Evolutionary conservation across 2,113 vertebrate genomes (phyloP), one percentile per base, ranked within the genome.

Genomic region (Upupa epops): DNA sequence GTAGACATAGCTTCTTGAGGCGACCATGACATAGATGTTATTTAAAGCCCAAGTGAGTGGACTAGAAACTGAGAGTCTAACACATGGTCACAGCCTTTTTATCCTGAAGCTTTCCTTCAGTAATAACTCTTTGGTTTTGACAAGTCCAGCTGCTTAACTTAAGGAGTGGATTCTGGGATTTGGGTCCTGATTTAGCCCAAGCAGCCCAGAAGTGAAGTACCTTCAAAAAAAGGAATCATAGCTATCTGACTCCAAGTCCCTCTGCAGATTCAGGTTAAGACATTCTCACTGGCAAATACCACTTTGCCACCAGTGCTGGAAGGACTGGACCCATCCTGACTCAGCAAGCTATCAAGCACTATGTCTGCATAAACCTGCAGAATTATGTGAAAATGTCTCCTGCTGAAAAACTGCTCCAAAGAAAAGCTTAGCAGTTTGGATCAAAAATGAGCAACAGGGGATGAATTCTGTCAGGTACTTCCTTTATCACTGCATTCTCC

Each of bases 11-110:
- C 60, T 55, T 29, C 3, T 2, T 48, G 17, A 14, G 34, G 11
- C 0, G 1, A 71, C 17, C 2, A 3, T 34, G 29, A 34, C 8
- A 5, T 11, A 6, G 60, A 69, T 58, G 11, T 6, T 71, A 58
- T 51, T 82, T 55, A 84, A 45, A 76, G 28, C 6, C 8, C 36
- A 31, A 3, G 7, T 40, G 21, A 74, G 32, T 2, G 24, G 16
- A 37, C 10, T 21, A 52, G 28, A 40, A 31, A 54, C 17, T 56
- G 34, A 68, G 28, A 83, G 45, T 5, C 74, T 51, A 71, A 13
- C 18, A 25, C 8, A 55, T 46, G 13, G 12, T 71, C 28, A 72
- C 25, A 19, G 9, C 3, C 22, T 3, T 46, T 68, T 83, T 37
- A 8, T 82, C 12, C 26, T 40, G 45, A 16, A 40, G 14, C 21